Conservation (phyloP, 2,113 vertebrate genomes). For the Sander lucioperca region DNA sequence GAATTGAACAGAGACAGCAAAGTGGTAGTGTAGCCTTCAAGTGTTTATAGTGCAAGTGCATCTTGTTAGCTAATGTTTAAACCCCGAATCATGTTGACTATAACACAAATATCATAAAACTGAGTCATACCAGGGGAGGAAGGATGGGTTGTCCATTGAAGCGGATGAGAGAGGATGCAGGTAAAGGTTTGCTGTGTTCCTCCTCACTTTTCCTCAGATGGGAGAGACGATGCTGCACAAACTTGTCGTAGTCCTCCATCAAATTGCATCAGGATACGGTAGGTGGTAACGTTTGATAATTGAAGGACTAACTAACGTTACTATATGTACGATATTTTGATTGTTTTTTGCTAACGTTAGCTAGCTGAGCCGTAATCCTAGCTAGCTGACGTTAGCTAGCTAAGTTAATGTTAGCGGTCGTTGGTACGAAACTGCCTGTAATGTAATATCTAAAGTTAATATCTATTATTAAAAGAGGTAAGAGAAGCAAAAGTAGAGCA, state of each 20-base stretch:
- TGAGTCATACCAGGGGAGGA: conserved; percentile 72
- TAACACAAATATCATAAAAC: background rate
- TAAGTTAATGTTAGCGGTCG: background rate
- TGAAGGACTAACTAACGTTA: background rate
- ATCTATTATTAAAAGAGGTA: background rate
- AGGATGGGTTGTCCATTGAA: conserved; percentile 76
- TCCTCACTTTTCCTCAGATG: conserved; percentile 42
- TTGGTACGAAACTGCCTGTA: background rate
- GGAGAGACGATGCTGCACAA: conserved; percentile 66
- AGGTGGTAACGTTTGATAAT: background rate
- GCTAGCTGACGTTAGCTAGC: conserved; percentile 33
- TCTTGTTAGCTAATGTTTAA: background rate
- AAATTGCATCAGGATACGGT: conserved; percentile 12
- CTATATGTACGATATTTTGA: background rate
- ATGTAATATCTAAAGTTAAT: background rate
- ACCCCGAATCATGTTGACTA: background rate
- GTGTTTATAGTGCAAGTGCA: background rate
- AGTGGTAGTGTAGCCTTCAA: background rate
- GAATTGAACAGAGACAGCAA: background rate
- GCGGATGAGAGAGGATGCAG: conserved; percentile 69
- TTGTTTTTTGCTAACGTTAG: conserved; percentile 17
- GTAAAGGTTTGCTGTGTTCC: conserved; percentile 5
- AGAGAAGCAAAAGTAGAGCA: background rate
- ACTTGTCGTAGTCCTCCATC: conserved; percentile 82
- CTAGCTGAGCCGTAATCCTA: conserved; percentile 5